Percentiles rank a stretch among this genome's conserved stretches.
Conservation (phyloP, 2,113 vertebrate genomes). For the Otus sunia region DNA sequence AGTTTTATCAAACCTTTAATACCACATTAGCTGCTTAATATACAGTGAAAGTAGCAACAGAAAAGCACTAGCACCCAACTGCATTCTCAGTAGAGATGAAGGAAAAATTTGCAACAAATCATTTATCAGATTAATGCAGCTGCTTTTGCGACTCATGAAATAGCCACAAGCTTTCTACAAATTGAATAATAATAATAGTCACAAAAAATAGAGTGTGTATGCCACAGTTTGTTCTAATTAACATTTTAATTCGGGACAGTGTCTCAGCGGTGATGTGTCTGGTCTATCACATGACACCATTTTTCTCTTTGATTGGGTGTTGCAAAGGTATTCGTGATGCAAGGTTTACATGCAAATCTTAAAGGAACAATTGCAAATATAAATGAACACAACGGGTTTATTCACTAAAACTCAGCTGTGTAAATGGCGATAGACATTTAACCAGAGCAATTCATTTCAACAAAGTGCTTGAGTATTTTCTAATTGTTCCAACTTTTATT, state of each 20-base stretch:
- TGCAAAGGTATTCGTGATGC: background rate
- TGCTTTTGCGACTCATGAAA: conserved; percentile 42
- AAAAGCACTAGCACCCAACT: background rate
- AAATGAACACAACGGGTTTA: background rate
- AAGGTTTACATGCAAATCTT: background rate
- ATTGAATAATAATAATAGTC: conserved; percentile 9
- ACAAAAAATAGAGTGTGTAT: background rate
- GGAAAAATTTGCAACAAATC: conserved; percentile 44
- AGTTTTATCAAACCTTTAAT: conserved; percentile 67
- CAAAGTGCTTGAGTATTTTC: background rate
- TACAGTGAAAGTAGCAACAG: conserved; percentile 47
- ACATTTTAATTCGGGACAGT: conserved; percentile 29
- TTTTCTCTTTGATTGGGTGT: conserved; percentile 28
- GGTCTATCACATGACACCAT: conserved; percentile 13
- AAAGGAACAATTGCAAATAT: background rate
- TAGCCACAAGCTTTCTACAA: conserved; percentile 23
- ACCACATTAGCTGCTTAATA: conserved; percentile 66
- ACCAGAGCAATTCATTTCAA: background rate
- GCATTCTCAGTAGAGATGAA: conserved; percentile 50
- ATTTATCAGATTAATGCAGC: conserved; percentile 68
- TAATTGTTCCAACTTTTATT: background rate
- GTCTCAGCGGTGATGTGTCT: background rate
- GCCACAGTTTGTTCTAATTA: conserved; percentile 54
- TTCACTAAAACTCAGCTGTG: background rate
- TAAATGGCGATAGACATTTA: background rate